Conservation (phyloP, 2,797 vertebrate genomes). For the Gephyroberyx darwinii region DNA sequence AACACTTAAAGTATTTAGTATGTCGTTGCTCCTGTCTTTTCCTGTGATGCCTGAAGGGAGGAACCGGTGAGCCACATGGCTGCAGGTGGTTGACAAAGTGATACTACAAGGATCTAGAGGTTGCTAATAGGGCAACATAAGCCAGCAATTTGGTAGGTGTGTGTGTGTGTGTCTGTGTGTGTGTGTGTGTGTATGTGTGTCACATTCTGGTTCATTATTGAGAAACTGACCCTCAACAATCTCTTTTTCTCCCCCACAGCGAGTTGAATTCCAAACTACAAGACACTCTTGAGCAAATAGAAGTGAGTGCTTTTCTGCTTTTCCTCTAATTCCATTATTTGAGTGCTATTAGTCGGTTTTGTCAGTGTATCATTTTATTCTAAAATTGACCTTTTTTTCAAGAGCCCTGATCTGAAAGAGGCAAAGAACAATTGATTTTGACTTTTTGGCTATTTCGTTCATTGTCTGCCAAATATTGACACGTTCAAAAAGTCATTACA, state of each 20-base stretch:
- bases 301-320: conserved; percentile 82
- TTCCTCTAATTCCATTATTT: conserved; percentile 41
- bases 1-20: background rate
- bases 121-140: too few species aligned
- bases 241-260: conserved; percentile 72
- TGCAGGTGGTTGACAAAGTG: too few species aligned
- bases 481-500: conserved; percentile 60
- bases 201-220: background rate
- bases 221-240: conserved; percentile 4
- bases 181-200: background rate
- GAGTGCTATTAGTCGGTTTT: conserved; percentile 7
- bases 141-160: too few species aligned
- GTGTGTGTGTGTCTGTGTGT: background rate
- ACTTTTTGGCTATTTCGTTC: conserved; percentile 51
- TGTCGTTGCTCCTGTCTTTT: background rate
- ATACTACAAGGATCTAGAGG: too few species aligned
- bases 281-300: conserved; percentile 98
- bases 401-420: conserved; percentile 44
- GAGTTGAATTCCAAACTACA: conserved; percentile 98
- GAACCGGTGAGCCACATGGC: too few species aligned
- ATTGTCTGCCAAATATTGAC: conserved; percentile 63
- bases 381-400: conserved; percentile 45
- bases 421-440: conserved; percentile 49
- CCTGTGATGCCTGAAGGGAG: too few species aligned
- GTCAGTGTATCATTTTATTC: conserved; percentile 19